Base-by-base conservation (phyloP, 2,113 vertebrate genomes). In the Entelurus aequoreus region DNA sequence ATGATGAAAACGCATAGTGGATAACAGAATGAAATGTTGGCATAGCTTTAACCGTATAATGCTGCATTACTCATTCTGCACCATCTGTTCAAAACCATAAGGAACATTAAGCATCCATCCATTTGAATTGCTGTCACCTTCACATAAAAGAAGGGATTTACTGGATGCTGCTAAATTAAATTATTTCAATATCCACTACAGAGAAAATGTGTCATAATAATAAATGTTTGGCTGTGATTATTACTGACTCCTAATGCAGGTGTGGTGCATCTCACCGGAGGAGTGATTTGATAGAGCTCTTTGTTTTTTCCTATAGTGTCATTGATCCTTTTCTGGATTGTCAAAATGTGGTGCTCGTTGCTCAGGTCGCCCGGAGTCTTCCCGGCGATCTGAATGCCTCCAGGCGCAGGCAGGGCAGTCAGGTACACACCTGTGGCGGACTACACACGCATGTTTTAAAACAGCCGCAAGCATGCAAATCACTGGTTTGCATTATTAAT, bases 321-420 rank as follows among this genome's bases (percentile, higher is more conserved):
- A 37, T 97, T 98, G 77, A 98, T 98, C 88, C 94, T 95, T 86
- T 94, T 98, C 84, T 99, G 97, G 84, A 98, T 94, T 55, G 94
- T 93, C 15, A 92, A 91, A 42, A 99, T 86, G 62, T 98, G 94
- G 72, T 98, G 95, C 62, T 99, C 97, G 0, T 93, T 95, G 16
- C 90, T 92, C 63, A 93, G 87, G 69, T 99, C 97, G 54, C 90
- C 93, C 1, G 96, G 92, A 19, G 94, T 94, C 86, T 99, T 99
- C 55, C 96, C 96, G 8, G 93, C 92, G 13, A 99, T 94, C 86
- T 98, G 96, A 77, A 99, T 97, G 2, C 94, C 94, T n/a, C 97
- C 96, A 47, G 97, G 94, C 5, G 88, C 81, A 1, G 97, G 97
- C 38, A 98, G 82, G 14, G 97, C 94, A 16, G 93, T 91, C 80